Evolutionary conservation across 35 echinoderm and acorn worm species (phyloP).

Genomic region (Eucidaris tribuloides): DNA sequence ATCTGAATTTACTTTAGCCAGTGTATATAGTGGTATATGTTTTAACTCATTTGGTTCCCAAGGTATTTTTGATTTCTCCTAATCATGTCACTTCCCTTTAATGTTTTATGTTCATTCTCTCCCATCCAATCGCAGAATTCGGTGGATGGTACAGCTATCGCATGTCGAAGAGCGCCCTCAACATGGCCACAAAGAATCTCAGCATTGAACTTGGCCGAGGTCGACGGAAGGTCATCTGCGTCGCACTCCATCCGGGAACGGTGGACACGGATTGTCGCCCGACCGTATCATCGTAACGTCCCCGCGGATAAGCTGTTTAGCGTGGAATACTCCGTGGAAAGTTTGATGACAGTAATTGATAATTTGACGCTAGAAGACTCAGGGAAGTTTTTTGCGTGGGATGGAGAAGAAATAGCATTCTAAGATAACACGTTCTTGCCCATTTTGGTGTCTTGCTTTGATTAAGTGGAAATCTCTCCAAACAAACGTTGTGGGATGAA

Average conservation of each 20-base stretch:
- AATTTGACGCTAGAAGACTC: conserved; percentile 56
- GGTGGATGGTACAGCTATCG: conserved; percentile 97
- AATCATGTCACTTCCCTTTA: too few species aligned
- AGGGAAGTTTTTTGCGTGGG: conserved; percentile 76
- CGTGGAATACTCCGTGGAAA: conserved; percentile 58
- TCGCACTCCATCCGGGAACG: conserved; percentile 80
- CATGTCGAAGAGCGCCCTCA: conserved; percentile 92
- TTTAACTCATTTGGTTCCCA: too few species aligned
- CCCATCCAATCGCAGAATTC: conserved; percentile 39
- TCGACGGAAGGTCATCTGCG: conserved; percentile 64
- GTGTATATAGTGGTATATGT: too few species aligned
- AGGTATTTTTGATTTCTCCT: too few species aligned
- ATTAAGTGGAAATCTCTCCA: too few species aligned
- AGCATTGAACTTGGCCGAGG: conserved; percentile 77
- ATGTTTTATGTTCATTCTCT: background rate
- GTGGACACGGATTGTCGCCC: conserved; percentile 76
- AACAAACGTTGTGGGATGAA: too few species aligned
- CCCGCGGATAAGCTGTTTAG: conserved; percentile 74
- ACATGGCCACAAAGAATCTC: conserved; percentile 93
- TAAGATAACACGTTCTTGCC: too few species aligned
- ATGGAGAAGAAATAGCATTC: conserved; percentile 71
- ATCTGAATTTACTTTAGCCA: too few species aligned
- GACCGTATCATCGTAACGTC: conserved; percentile 77
- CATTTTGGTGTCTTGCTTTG: too few species aligned
- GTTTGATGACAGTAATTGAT: conserved; percentile 56